phyloP scores from a whole-genome alignment of 2,888 invertebrate species.

The Muschampia plurimacula region DNA sequence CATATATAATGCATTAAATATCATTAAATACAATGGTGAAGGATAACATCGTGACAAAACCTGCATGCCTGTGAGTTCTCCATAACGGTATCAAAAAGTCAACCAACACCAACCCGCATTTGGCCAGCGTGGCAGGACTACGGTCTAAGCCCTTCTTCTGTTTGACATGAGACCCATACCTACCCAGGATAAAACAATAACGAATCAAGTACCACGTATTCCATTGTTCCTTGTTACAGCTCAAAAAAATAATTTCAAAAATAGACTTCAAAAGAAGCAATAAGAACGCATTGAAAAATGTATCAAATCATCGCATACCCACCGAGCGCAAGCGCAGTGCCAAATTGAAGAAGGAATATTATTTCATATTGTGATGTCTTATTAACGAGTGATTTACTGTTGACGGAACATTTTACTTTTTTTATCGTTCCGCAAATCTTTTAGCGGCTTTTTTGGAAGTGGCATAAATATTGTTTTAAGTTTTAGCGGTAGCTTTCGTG shows the following conservation, averaged over 20 bases:
- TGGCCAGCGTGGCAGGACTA: too few species aligned
- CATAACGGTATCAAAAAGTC: not conserved
- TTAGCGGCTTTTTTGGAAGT: conserved; percentile 38
- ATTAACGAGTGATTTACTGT: conserved; percentile 75
- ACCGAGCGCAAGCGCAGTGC: conserved; percentile 57
- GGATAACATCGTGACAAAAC: too few species aligned
- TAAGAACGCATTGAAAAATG: conserved; percentile 60
- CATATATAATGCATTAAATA: too few species aligned
- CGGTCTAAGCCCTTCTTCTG: too few species aligned
- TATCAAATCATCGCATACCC: conserved; percentile 54
- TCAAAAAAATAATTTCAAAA: conserved; percentile 52
- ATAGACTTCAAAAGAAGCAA: conserved; percentile 63
- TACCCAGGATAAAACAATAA: too few species aligned
- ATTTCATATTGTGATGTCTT: conserved; percentile 72
- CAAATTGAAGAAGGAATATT: conserved; percentile 70
- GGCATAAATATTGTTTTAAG: conserved; percentile 34
- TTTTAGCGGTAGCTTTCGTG: conserved; percentile 16
- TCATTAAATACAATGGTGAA: too few species aligned
- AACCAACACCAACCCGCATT: too few species aligned
- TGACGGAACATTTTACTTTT: conserved; percentile 60
- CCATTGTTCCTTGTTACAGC: not conserved
- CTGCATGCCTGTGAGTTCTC: too few species aligned
- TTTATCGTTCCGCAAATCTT: conserved; percentile 52
- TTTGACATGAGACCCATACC: too few species aligned
- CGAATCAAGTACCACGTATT: too few species aligned